Evolutionary conservation across 2,797 vertebrate species (phyloP), one percentile per base, ranked within the genome.

Genomic region (Acanthurus leucopareius): DNA sequence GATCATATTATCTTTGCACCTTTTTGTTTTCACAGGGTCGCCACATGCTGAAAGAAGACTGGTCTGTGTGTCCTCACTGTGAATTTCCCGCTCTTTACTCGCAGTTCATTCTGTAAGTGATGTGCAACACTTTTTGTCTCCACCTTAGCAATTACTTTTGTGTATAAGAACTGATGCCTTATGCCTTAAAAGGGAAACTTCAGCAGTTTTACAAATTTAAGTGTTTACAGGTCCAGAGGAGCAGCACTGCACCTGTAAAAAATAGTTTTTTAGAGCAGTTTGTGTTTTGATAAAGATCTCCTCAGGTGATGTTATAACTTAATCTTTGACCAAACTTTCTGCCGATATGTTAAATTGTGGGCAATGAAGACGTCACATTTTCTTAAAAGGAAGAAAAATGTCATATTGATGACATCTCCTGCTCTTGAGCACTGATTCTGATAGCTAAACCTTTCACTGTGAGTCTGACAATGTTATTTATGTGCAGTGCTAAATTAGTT

Each of bases 21-120:
- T 9, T 45, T 54, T 77, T 25, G 1, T 52, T 57, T 69, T 56
- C 19, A 83, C 90, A 99, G 98, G 98, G 98, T 51, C 97, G 95
- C 51, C 98, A 99, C 19, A 98, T 99, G 98, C 84, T 97, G 64
- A 96, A 95, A 13, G 96, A 97, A 17, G 97, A 99, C 66, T 99
- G 98, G 98, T 97, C 96, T 0, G 87, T 95, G 77, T 99, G 98
- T 89, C 97, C 98, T 0, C 96, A 96, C 38, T 99, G 98, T 44
- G 94, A 96, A 89, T 99, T 99, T 45, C 97, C 98, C 45, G 97
- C 97, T 2, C 95, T 99, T n/a, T 95, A 96, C 82, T 97, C 97
- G 0, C 96, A 99, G 85, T 96, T 99, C 61, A 86, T 75, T 77
- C 91, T 69, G 98, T 99, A 94, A 95, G 97, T 96, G 45, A 10